Base-by-base conservation (phyloP, 2,113 vertebrate genomes). In the Vulpes vulpes region DNA sequence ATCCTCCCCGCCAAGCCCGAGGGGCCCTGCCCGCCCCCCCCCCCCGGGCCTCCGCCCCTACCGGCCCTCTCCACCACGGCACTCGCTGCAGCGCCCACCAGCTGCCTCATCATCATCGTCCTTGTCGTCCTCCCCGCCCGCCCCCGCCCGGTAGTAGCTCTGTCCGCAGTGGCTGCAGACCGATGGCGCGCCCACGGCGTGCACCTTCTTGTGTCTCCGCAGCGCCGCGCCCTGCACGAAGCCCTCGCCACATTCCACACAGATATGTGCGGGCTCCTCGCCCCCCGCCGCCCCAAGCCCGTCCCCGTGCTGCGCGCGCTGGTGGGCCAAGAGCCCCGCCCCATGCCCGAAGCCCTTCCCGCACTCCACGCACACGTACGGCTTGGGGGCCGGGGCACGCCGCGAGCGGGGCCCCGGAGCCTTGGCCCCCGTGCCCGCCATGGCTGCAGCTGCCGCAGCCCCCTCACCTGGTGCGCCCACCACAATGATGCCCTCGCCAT, bases 221-320 rank as follows among this genome's bases (percentile, higher is more conserved):
- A 97, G 90, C 9, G 98, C 98, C 0, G 97, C 97, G 8, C 97
- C 97, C 96, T 98, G 97, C 82, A 97, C 97, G 30, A 98, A 97
- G 91, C 97, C 96, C 59, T 97, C 94, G 5, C 95, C 95, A 60
- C 96, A 96, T 89, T 97, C 97, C 93, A 98, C 97, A 30, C 95
- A 96, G 79, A 97, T 95, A 94, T 96, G 96, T 32, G 95, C 96
- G 0, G 97, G 97, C 82, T 98, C 97, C 95, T 98, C 96, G 12
- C 55, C 94, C 1, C 91, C 96, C 16, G 27, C 65, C 65, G 74
- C 78, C 57, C 80, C 94, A 1, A 83, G 73, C 90, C 85, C 94
- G 25, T 97, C 97, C 64, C 93, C 97, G 32, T 98, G 98, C 97
- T 97, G 98, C 0, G 97, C 86, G 1, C 98, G 97, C 96, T 98